Percentiles rank a stretch among this genome's conserved stretches.
Conservation (phyloP, 2,797 vertebrate species). For the Morus bassanus region DNA sequence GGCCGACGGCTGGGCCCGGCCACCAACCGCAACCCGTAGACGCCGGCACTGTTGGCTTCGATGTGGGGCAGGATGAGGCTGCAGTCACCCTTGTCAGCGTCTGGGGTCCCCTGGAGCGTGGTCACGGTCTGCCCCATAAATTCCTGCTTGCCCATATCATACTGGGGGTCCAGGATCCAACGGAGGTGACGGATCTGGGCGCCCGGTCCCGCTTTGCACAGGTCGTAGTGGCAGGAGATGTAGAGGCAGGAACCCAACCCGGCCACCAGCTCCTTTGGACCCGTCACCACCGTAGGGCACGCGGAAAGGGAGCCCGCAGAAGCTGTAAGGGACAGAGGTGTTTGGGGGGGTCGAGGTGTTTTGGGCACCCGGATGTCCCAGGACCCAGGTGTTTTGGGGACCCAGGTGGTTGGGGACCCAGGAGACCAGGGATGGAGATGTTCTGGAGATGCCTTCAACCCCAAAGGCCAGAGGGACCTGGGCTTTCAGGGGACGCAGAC, state of each 20-base stretch:
- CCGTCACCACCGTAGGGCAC: neutral
- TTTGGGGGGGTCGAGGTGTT: neutral
- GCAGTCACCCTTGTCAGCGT: neutral
- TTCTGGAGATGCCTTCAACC: too few species aligned
- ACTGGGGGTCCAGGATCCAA: fast-evolving
- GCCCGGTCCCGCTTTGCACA: neutral
- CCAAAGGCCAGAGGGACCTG: too few species aligned
- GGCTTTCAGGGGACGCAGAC: neutral
- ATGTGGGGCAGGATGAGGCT: neutral
- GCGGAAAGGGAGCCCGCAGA: neutral
- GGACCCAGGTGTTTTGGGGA: neutral
- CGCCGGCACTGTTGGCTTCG: fast-evolving
- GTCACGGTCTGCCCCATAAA: neutral
- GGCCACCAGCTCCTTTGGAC: neutral
- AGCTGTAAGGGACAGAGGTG: too few species aligned
- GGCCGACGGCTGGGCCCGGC: fast-evolving
- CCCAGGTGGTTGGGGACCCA: too few species aligned
- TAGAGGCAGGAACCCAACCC: neutral
- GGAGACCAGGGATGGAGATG: too few species aligned
- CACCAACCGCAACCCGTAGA: neutral
- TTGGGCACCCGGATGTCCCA: neutral
- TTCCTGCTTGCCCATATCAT: fast-evolving
- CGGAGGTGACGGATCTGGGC: fast-evolving
- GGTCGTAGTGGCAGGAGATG: neutral
- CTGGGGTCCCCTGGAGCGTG: too few species aligned